phyloP scores from a whole-genome alignment of 2,888 invertebrate species.

The Ormyrus labotus region DNA sequence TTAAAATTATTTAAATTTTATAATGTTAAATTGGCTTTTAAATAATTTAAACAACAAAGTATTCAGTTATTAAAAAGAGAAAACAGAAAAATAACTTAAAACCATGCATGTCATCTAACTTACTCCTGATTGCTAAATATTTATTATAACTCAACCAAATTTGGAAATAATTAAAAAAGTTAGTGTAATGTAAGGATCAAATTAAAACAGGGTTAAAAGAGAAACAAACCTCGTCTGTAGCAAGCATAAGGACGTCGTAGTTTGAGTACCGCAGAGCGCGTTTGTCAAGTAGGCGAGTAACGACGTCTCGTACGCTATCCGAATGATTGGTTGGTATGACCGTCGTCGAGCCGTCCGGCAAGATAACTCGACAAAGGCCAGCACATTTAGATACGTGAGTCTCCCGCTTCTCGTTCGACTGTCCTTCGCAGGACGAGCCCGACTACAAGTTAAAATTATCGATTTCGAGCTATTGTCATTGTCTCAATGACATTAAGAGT shows the following conservation, averaged over 20 bases:
- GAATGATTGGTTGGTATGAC: constrained; percentile 89
- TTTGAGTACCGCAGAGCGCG: constrained; percentile 87
- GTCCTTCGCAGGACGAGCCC: constrained; percentile 74
- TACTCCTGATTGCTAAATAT: neutral
- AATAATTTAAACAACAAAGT: no score
- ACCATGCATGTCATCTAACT: constrained; percentile 16
- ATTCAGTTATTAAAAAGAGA: neutral
- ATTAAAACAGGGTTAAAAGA: constrained; percentile 41
- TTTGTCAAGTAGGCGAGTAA: constrained; percentile 89
- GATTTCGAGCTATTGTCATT: constrained; percentile 46
- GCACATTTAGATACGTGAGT: constrained; percentile 72
- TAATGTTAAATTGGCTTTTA: no score
- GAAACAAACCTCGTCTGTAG: constrained; percentile 74
- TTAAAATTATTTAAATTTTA: no score
- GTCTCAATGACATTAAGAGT: constrained; percentile 17
- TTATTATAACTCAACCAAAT: neutral
- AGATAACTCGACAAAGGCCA: constrained; percentile 87
- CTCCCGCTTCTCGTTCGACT: constrained; percentile 74
- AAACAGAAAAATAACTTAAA: neutral
- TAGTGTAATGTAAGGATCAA: constrained; percentile 1
- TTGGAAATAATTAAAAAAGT: constrained; percentile 2
- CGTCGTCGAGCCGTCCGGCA: constrained; percentile 94
- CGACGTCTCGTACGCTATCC: constrained; percentile 86
- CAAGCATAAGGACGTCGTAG: constrained; percentile 87
- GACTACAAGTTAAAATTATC: constrained; percentile 72